These are phyloP conservation scores for Adelognathus sp. DNA, from an alignment of 2,888 invertebrate species.

Conservation along the genomic window DNA sequence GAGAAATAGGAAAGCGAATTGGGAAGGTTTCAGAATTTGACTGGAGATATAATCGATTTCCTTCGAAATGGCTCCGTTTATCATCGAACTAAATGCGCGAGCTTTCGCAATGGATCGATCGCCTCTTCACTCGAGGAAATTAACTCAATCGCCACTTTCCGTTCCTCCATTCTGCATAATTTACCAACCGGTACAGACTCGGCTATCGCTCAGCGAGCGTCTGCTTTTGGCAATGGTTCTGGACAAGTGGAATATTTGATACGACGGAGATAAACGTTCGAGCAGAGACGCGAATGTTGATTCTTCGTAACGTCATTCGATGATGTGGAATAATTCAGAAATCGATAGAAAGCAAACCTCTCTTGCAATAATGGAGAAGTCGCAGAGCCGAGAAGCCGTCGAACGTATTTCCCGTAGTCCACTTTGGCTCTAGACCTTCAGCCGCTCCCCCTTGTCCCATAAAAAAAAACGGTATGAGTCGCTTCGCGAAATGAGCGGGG, in stretches of 20 bases:
- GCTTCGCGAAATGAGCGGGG: not conserved
- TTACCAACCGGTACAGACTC: not conserved
- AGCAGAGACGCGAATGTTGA: not conserved
- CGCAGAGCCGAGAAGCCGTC: not conserved
- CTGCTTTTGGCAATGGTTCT: not conserved
- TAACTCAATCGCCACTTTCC: not conserved
- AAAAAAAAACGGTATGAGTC: conserved; percentile 21
- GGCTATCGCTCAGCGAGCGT: not conserved
- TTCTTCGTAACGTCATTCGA: not conserved
- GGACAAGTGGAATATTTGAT: not conserved
- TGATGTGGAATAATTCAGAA: not conserved
- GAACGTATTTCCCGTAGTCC: not conserved
- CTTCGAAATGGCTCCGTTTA: not conserved
- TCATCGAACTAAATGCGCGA: not conserved
- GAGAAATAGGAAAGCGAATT: not conserved
- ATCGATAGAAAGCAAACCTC: not conserved
- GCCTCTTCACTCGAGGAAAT: not conserved
- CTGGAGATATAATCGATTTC: not conserved
- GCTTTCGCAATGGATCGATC: not conserved
- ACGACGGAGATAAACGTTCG: not conserved
- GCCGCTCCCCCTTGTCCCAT: conserved; percentile 8
- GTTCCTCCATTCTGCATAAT: not conserved
- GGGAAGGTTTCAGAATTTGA: not conserved
- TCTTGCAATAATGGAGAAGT: not conserved
- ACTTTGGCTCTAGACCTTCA: not conserved